Percentiles rank a stretch among this genome's conserved stretches.
phyloP scores from a whole-genome alignment of 1,140 invertebrate species.

The Zophobas atratus region DNA sequence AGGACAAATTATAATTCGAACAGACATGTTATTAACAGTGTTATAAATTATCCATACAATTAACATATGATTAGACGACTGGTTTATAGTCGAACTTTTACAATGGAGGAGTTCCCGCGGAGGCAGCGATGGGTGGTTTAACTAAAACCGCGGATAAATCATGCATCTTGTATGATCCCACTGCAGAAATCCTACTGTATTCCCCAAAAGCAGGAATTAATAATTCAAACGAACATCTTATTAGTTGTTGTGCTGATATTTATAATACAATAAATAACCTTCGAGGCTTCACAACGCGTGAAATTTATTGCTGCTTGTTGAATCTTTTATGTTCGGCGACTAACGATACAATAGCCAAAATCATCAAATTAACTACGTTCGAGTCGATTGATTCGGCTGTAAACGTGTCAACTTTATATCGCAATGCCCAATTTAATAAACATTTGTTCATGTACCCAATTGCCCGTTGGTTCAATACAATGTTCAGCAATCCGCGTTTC shows the following conservation, averaged over 20 bases:
- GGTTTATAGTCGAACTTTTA: constrained; percentile 8
- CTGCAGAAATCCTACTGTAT: too few relatives aligned
- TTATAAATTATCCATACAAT: constrained; percentile 35
- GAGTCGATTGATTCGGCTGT: background rate
- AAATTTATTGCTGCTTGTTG: too few relatives aligned
- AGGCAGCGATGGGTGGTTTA: too few relatives aligned
- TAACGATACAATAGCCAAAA: too few relatives aligned
- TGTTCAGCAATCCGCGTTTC: background rate
- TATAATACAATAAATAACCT: too few relatives aligned
- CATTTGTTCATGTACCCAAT: background rate
- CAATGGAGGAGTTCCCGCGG: background rate
- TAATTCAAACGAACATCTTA: too few relatives aligned
- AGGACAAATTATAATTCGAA: constrained; percentile 40
- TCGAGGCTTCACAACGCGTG: too few relatives aligned
- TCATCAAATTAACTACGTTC: background rate
- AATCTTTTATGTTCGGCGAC: background rate
- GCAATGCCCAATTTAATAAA: background rate
- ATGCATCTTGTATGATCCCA: too few relatives aligned
- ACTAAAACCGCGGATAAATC: too few relatives aligned
- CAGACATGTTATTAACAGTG: constrained; percentile 32
- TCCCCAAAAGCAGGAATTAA: too few relatives aligned
- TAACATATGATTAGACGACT: constrained; percentile 29
- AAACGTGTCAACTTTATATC: background rate
- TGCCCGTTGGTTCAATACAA: background rate
- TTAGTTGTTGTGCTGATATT: too few relatives aligned